Conservation (phyloP, 2,888 invertebrate genomes). For the Nesidiocoris tenuis region DNA sequence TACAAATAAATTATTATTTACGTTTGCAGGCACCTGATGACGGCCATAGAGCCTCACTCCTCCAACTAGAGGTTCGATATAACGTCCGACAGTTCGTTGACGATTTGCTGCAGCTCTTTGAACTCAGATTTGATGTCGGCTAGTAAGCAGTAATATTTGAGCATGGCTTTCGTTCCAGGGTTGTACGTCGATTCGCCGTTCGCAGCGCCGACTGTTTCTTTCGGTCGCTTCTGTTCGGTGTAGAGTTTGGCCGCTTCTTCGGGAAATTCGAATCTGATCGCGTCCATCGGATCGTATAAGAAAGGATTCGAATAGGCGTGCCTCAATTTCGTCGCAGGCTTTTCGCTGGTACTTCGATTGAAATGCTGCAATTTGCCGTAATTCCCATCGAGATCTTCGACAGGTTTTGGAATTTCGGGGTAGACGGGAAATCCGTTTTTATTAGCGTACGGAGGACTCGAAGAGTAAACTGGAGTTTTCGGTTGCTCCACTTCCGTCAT, state of each 20-base stretch:
- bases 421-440: not conserved
- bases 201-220: no score
- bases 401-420: not conserved
- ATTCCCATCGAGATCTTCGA: not conserved
- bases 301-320: constrained; percentile 20
- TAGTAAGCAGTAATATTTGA: constrained; percentile 12
- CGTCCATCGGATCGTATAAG: constrained; percentile 16
- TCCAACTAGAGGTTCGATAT: no score
- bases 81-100: not conserved
- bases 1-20: no score
- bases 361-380: not conserved
- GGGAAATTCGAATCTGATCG: constrained; percentile 16
- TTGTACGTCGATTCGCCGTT: not conserved
- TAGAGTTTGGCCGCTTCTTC: constrained; percentile 8
- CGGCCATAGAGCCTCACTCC: no score
- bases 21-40: no score
- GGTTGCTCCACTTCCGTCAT: not conserved
- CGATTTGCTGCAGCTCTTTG: constrained; percentile 3
- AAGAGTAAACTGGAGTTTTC: not conserved
- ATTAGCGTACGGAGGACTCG: not conserved
- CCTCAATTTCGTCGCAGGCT: not conserved
- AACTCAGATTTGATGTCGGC: constrained; percentile 29
- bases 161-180: constrained; percentile 17
- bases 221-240: not conserved
- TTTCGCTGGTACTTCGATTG: not conserved